Base-by-base conservation (phyloP, 2,888 invertebrate species). In the Orthosia gracilis region DNA sequence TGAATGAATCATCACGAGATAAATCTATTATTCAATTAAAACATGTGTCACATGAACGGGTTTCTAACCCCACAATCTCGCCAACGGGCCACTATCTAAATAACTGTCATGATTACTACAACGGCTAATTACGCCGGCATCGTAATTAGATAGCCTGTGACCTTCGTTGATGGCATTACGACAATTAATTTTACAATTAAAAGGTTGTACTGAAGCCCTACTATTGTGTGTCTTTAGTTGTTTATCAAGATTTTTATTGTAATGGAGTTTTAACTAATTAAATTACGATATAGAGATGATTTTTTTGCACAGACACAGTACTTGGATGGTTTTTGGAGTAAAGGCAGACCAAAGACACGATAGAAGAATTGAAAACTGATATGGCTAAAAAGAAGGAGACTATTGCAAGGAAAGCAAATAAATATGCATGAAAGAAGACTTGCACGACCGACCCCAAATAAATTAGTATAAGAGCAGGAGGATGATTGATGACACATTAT, bases 121-220 rank as follows among this genome's bases (percentile, higher is more conserved):
- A 52, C 55, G 23, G 15, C 54, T 76, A 76, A 84, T 80, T 85
- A 82, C 45, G 61, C 31, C 40, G 40, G 31, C 69, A 50, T 65
- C 78, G 63, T 72, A 72, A 82, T 82, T 31, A 82, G 69, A 69
- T 82, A 69, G 52, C 85, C 59, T 67, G 23, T 26, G 57, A 80
- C 81, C 82, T 82, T 82, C 58, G 11, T 18, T 40, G 45, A 64
- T 75, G 23, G 67, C 70, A 64, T 70, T 82, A 69, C 15, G 59
- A 81, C 59, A 49, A 67, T 61, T 45, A 50, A 69, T 62, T 72
- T 70, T 69, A 57, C 68, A 63, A 85, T 69, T 63, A 62, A 80
- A 68, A 84, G 23, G 62, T 58, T 82, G 31, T 49, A 55, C 45
- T 55, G 77, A 82, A 85, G 49, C 66, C 71, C 7, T 71, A 75